Evolutionary conservation across 2,797 vertebrate species (phyloP), one percentile per base, ranked within the genome.

Genomic region (Poecilia gillii): DNA sequence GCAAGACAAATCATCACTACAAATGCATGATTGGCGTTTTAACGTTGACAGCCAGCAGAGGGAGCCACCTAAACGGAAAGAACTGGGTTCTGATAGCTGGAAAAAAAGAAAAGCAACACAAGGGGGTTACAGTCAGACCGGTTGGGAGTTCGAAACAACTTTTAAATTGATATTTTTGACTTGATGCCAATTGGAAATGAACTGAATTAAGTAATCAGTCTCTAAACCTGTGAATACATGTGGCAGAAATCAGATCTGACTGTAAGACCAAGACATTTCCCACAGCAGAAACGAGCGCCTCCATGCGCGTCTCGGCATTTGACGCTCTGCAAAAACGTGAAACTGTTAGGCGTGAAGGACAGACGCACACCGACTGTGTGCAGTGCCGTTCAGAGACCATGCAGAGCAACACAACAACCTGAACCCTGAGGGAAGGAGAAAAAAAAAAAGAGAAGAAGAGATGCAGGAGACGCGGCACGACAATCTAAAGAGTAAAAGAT

Each of bases 61-160:
- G 93, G 94, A 80, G 92, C 91, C 90, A 92, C 81, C 84, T 80
- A 76, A 64, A 92, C 90, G 80, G 51, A 80, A 43, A 90, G 41
- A 80, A 79, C 77, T 72, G 1, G 1, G 39, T 81, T 81, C 74
- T 31, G 75, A 81, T 25, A 81, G 76, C 46, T 77, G 36, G 77
- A 79, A 78, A 78, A 84, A 25, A 62, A 70, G 18, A 77, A 86
- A 85, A 31, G 25, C 43, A 85, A 84, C 14, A 83, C 7, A 47
- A 7, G 84, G 45, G 49, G 47, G 77, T 90, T 91, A 93, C 93
- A 92, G 92, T 91, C 92, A 94, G 93, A 92, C 57, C 84, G 74
- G 49, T 53, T 76, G 6, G 57, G n/a, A 70, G 28, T 16, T 73
- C 0, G 2, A 73, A 46, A 77, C 18, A 43, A 68, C 33, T 70